These are phyloP conservation scores for Pseudomyrmex pallidus DNA, from an alignment of 1,140 invertebrate genomes.

Conservation along the genomic window DNA sequence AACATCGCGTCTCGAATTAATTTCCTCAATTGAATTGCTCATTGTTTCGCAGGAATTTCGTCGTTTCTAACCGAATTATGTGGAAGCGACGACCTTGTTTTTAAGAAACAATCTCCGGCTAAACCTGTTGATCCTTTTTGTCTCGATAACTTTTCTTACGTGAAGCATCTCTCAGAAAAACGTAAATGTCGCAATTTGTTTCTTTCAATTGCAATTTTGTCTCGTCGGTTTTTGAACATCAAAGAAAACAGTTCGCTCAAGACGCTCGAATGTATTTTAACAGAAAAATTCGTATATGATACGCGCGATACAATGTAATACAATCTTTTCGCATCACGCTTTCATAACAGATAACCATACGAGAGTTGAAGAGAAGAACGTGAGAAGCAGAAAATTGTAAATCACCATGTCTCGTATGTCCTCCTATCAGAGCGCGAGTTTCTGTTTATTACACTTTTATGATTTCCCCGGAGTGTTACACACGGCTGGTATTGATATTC, in stretches of 20 bases:
- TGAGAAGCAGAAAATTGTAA: slow-evolving; percentile 26
- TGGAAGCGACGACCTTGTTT: slow-evolving; percentile 10
- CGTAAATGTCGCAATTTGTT: not conserved
- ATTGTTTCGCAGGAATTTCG: not conserved
- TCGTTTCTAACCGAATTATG: slow-evolving; percentile 55
- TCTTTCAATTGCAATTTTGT: slow-evolving; percentile 8
- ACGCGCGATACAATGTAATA: not conserved
- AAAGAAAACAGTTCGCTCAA: not conserved
- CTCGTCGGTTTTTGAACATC: not conserved
- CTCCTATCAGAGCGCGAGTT: slow-evolving; percentile 3
- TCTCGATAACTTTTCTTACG: slow-evolving; percentile 40
- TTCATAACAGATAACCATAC: not conserved
- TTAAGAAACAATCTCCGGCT: slow-evolving; percentile 61
- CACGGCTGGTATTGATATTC: slow-evolving; percentile 36
- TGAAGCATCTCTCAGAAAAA: slow-evolving; percentile 41
- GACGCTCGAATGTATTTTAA: not conserved
- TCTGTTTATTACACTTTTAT: slow-evolving; percentile 29
- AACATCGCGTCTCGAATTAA: slow-evolving; percentile 57
- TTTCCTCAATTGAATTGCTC: slow-evolving; percentile 63
- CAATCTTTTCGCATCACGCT: not conserved
- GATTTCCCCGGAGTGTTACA: slow-evolving; percentile 40
- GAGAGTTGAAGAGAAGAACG: not conserved
- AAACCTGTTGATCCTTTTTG: slow-evolving; percentile 70
- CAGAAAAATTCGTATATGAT: not conserved
- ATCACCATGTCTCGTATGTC: not conserved